phyloP scores from a whole-genome alignment of 2,888 invertebrate genomes.

The Ormyrus nitidulus region DNA sequence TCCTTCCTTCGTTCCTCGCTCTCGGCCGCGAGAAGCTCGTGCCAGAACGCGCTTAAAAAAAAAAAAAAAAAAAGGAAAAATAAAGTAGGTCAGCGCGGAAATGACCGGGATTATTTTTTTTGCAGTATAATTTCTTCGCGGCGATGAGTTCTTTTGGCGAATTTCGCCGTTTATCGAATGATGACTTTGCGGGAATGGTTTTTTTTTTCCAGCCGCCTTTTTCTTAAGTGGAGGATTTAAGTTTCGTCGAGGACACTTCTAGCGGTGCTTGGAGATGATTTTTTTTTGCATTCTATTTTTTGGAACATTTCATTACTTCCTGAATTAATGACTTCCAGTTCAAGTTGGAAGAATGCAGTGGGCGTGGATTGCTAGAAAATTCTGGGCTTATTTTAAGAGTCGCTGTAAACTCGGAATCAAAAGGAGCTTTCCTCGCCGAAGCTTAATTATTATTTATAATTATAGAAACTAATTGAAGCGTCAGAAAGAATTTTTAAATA shows the following conservation, averaged over 20 bases:
- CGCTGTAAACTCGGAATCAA: no score
- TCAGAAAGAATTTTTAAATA: no score
- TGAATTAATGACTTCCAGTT: not conserved
- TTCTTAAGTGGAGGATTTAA: constrained; percentile 25
- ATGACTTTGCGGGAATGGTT: constrained; percentile 24
- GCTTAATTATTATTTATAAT: no score
- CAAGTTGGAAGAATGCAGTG: no score
- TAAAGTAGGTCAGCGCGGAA: constrained; percentile 33
- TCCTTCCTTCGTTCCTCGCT: no score
- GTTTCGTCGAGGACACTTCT: constrained; percentile 11
- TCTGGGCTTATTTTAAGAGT: no score
- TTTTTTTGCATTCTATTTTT: constrained; percentile 3
- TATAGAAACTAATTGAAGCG: no score
- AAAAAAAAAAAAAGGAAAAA: not conserved
- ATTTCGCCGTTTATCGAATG: constrained; percentile 41
- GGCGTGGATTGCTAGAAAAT: no score
- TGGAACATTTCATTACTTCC: not conserved
- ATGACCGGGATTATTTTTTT: constrained; percentile 31
- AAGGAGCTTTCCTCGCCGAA: no score
- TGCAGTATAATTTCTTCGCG: constrained; percentile 17
- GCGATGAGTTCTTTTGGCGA: constrained; percentile 28
- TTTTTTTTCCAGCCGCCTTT: not conserved
- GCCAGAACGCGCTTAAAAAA: not conserved
- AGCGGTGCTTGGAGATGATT: not conserved
- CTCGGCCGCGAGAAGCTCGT: not conserved